A percentile compares a stretch with the other conserved stretches of the same genome.
Evolutionary conservation across 2,113 vertebrate genomes (phyloP).

Genomic region (Glaucidium brasilianum): DNA sequence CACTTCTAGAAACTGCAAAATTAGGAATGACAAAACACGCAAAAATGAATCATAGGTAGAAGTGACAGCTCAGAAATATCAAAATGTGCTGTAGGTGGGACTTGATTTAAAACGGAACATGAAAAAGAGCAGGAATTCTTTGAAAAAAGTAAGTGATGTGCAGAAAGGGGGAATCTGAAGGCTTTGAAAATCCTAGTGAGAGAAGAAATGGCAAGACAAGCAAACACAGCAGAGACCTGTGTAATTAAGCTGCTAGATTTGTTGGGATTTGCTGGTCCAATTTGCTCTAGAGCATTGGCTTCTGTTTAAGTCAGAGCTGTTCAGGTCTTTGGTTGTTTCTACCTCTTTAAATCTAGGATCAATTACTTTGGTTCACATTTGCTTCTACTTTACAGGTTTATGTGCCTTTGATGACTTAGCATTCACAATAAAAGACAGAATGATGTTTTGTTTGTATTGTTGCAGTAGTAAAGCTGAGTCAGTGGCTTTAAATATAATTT

Average conservation of each 20-base stretch:
- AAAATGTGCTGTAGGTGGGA: slow-evolving; percentile 66
- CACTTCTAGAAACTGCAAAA: slow-evolving; percentile 60
- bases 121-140: slow-evolving; percentile 34
- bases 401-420: not conserved
- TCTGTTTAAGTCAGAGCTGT: not conserved
- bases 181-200: not conserved
- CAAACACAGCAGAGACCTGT: not conserved
- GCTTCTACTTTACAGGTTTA: not conserved
- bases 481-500: not conserved
- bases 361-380: not conserved
- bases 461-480: not conserved
- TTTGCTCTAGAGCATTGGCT: not conserved
- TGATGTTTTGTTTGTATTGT: not conserved
- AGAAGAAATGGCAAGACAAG: not conserved
- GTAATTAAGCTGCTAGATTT: not conserved
- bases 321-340: not conserved
- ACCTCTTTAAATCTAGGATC: not conserved
- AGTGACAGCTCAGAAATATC: slow-evolving; percentile 65
- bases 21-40: slow-evolving; percentile 72
- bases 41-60: slow-evolving; percentile 70
- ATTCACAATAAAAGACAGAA: not conserved
- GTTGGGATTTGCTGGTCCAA: not conserved
- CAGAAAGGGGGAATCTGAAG: not conserved
- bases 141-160: not conserved
- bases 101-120: slow-evolving; percentile 50